A percentile compares a stretch with the other conserved stretches of the same genome.
phyloP scores from a whole-genome alignment of 1,140 invertebrate genomes.

The Aphis gossypii region DNA sequence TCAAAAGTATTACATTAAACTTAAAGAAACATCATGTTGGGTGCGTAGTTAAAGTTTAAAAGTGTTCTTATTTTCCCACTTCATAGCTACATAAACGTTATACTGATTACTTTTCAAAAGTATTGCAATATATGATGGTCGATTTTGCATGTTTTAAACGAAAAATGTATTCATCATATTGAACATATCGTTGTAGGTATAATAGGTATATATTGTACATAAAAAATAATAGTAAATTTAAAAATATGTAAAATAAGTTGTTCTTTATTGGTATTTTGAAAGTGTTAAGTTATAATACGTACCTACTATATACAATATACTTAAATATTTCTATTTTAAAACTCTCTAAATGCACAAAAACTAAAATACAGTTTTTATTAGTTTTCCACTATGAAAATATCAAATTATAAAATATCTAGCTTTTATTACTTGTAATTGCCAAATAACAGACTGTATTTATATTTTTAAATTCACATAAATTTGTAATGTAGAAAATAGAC shows the following conservation, averaged over 20 bases:
- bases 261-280: neutral
- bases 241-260: neutral
- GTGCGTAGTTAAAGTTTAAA: neutral
- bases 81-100: slow-evolving; percentile 5
- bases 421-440: neutral
- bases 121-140: slow-evolving; percentile 26
- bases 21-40: neutral
- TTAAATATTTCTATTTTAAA: neutral
- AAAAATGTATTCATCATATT: neutral
- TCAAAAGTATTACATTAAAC: slow-evolving; percentile 13
- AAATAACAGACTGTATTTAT: neutral
- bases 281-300: neutral
- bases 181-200: neutral
- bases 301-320: neutral
- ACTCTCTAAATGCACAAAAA: neutral
- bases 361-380: neutral
- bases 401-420: neutral
- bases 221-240: neutral
- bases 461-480: neutral
- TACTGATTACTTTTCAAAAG: slow-evolving; percentile 16
- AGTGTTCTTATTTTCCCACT: neutral
- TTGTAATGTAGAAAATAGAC: too few species aligned
- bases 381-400: neutral
- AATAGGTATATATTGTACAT: neutral
- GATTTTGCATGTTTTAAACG: slow-evolving; percentile 15